phyloP scores from a whole-genome alignment of 2,113 vertebrate species.

The Tragelaphus strepsiceros region DNA sequence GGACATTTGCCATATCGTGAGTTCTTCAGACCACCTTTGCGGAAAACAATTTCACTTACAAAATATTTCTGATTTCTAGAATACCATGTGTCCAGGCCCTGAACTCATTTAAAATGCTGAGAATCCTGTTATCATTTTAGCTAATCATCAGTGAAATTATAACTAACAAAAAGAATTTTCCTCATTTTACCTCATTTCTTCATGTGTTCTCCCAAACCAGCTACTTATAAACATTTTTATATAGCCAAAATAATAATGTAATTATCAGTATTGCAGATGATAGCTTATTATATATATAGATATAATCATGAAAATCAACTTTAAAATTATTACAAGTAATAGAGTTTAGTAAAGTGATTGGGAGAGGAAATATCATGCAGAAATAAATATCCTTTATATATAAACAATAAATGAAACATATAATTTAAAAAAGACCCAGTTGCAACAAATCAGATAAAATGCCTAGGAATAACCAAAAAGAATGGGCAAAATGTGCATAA shows the following conservation, averaged over 20 bases:
- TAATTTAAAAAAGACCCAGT: not conserved
- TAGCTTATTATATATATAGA: not conserved
- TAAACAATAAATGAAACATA: not conserved
- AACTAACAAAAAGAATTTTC: not conserved
- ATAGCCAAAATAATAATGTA: not conserved
- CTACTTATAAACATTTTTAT: not conserved
- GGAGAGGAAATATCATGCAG: not conserved
- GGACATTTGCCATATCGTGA: not conserved
- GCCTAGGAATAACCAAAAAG: not conserved
- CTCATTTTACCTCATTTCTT: not conserved
- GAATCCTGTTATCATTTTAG: not conserved
- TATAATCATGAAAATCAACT: not conserved
- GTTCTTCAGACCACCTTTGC: not conserved
- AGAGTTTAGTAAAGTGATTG: not conserved
- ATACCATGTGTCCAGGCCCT: not conserved
- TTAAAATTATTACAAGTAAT: not conserved
- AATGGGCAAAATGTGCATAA: not conserved
- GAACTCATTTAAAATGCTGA: slow-evolving; percentile 11
- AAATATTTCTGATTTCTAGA: not conserved
- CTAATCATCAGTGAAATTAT: not conserved
- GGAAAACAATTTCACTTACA: not conserved
- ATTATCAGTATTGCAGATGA: not conserved
- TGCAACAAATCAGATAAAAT: not conserved
- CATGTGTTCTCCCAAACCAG: not conserved
- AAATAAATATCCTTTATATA: not conserved